Conservation (phyloP, 2,113 vertebrate genomes). For the Tiliqua scincoides region DNA sequence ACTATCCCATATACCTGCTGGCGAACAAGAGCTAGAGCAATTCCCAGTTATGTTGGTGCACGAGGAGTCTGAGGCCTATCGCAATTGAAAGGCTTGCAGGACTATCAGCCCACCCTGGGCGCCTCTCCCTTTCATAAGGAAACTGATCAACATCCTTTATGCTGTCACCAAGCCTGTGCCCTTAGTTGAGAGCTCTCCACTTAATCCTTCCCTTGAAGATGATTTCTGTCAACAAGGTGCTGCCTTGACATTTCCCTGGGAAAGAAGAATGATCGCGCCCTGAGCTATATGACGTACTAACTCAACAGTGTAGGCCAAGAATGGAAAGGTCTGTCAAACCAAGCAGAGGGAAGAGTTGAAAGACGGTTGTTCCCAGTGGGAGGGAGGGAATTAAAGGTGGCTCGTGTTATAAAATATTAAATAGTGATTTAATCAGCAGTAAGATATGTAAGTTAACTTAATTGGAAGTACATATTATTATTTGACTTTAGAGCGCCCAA, state of each 20-base stretch:
- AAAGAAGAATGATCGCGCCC: slow-evolving; percentile 49
- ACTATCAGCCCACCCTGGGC: neutral
- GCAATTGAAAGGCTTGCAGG: neutral
- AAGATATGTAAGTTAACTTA: slow-evolving; percentile 76
- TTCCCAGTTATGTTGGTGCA: neutral
- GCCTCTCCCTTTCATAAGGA: slow-evolving; percentile 20
- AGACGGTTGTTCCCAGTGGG: slow-evolving; percentile 49
- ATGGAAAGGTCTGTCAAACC: slow-evolving; percentile 47
- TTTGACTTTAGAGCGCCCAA: slow-evolving; percentile 82
- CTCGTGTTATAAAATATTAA: slow-evolving; percentile 80
- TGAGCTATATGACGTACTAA: neutral
- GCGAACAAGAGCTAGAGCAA: neutral
- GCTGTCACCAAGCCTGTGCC: neutral
- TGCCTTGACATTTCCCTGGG: slow-evolving; percentile 56
- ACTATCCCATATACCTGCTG: neutral
- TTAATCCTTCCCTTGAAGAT: neutral
- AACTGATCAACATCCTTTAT: slow-evolving; percentile 27
- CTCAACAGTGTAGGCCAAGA: neutral
- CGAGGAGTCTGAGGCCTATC: neutral
- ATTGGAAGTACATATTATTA: slow-evolving; percentile 84
- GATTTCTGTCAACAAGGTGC: slow-evolving; percentile 42
- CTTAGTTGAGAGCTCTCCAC: slow-evolving; percentile 16
- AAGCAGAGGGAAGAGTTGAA: slow-evolving; percentile 34
- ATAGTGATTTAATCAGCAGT: slow-evolving; percentile 77
- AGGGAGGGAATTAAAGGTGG: slow-evolving; percentile 69